A percentile compares a stretch with the other conserved stretches of the same genome.
These are phyloP conservation scores for Drosophila ananassae DNA, from an alignment of 1,140 invertebrate genomes.

Conservation along the genomic window DNA sequence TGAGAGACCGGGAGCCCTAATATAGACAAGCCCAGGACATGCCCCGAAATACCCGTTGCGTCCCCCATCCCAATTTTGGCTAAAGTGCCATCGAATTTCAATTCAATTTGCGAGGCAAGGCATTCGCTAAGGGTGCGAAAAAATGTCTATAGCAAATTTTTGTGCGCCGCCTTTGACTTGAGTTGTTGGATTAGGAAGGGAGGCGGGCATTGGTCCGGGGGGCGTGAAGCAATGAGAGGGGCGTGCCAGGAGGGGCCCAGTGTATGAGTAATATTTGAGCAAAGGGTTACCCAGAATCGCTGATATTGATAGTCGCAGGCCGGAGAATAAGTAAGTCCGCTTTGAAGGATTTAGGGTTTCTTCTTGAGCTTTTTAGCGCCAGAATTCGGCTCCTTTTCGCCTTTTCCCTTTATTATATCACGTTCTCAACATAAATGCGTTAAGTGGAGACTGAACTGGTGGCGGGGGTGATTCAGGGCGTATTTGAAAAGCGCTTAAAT, in stretches of 20 bases:
- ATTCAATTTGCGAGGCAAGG: slow-evolving; percentile 76
- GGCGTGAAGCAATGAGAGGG: slow-evolving; percentile 3
- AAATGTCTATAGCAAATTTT: slow-evolving; percentile 75
- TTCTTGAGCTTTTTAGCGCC: slow-evolving; percentile 8
- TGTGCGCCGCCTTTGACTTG: slow-evolving; percentile 59
- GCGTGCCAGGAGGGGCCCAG: slow-evolving; percentile 33
- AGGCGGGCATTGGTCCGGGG: neutral
- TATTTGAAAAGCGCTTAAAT: slow-evolving; percentile 79
- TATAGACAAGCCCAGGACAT: slow-evolving; percentile 67
- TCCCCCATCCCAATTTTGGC: slow-evolving; percentile 35
- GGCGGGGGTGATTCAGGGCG: slow-evolving; percentile 43
- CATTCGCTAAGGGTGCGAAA: slow-evolving; percentile 68
- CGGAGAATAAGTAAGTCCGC: slow-evolving; percentile 45
- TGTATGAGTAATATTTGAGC: slow-evolving; percentile 74
- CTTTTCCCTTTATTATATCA: slow-evolving; percentile 77
- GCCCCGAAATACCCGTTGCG: slow-evolving; percentile 43
- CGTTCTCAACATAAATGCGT: slow-evolving; percentile 80
- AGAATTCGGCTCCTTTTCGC: slow-evolving; percentile 43
- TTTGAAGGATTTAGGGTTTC: slow-evolving; percentile 57
- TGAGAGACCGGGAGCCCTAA: slow-evolving; percentile 60
- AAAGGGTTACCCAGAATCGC: slow-evolving; percentile 66
- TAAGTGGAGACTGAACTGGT: slow-evolving; percentile 62
- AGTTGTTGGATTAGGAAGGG: slow-evolving; percentile 23
- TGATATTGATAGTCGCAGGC: slow-evolving; percentile 72
- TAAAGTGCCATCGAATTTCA: slow-evolving; percentile 82